Base-by-base conservation (phyloP, 2,888 invertebrate genomes). In the Tineola bisselliella region DNA sequence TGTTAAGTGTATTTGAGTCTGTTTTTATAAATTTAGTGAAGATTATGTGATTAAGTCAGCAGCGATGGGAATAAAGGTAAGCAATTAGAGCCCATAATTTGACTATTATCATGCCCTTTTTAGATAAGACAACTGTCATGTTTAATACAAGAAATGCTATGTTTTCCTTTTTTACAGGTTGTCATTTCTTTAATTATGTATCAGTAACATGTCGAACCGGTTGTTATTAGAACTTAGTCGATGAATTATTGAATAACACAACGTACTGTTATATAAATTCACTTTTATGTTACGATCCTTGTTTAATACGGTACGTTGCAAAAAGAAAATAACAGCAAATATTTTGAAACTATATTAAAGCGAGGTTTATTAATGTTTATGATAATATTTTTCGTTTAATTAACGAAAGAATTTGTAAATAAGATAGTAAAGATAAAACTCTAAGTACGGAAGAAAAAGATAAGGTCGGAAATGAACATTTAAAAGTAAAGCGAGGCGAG, bases 401-500 rank as follows among this genome's bases (percentile, higher is more conserved):
- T 44, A 44, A 12, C n/a, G 6, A 44, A 44, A 44, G 6, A 48
- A 48, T 48, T 43, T 43, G 43, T 43, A 25, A 25, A 38, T 38
- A 38, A 3, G 10, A 38, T 48, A 48, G 10, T 13, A 48, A 15
- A 48, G 48, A 48, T 54, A 54, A 54, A 54, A 54, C 17, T 54
- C 54, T 54, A 33, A 58, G 31, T 19, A 13, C 58, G 58, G 58
- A 58, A 58, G 33, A 33, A 31, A 58, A 56, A 58, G 33, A 58
- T 58, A 58, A 58, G 58, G 58, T 58, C 58, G 58, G 58, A 58
- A 33, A 13, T 33, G 25, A 58, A 31, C 33, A 33, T 58, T 58
- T 6, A 58, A 58, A 58, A 58, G 33, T 58, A 33, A 13, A 19
- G 31, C 19, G 25, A 58, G n/a, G 25, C 58, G 33, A 58, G 58